Base-by-base conservation (phyloP, 2,888 invertebrate species). In the Theretra japonica region DNA sequence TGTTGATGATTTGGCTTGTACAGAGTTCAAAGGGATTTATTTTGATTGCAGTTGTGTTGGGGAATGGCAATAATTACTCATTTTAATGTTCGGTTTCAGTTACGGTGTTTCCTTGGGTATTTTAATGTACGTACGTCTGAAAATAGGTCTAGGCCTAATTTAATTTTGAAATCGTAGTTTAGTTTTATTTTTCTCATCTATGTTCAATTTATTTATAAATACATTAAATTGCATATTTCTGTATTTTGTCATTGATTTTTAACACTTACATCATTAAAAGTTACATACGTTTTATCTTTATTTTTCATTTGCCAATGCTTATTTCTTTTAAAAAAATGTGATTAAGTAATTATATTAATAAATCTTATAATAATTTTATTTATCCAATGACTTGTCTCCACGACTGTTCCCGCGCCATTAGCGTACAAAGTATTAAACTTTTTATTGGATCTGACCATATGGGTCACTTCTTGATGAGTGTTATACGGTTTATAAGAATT, bases 361-460 rank as follows among this genome's bases (percentile, higher is more conserved):
- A 17, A 6, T 19, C 8, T n/a, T 5, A 23, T 1, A 25, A 21
- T 59, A 0, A 15, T 21, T 59, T 25, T 23, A n/a, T 23, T 4
- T 15, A 50, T 7, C 68, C 53, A 53, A 53, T 53, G 53, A 53
- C 1, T 68, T 56, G 53, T 74, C 68, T 73, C 25, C 11, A 3
- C 68, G 73, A 77, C 41, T 76, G 79, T 80, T 76, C 77, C 11
- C 65, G 73, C 59, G 71, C 73, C 68, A 76, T 76, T 70, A 65
- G 21, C 65, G 41, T 73, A 75, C 72, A 73, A 77, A 79, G 74
- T 74, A 41, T 73, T 74, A 73, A 74, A 75, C 75, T 77, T 78
- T 76, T 77, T 74, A 77, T 78, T 74, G 73, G 74, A 70, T 78
- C 80, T 79, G 79, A 79, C 80, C 80, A 80, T 77, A 79, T 80